Conservation (phyloP, 2,797 vertebrate genomes). For the Neomorphus geoffroyi region DNA sequence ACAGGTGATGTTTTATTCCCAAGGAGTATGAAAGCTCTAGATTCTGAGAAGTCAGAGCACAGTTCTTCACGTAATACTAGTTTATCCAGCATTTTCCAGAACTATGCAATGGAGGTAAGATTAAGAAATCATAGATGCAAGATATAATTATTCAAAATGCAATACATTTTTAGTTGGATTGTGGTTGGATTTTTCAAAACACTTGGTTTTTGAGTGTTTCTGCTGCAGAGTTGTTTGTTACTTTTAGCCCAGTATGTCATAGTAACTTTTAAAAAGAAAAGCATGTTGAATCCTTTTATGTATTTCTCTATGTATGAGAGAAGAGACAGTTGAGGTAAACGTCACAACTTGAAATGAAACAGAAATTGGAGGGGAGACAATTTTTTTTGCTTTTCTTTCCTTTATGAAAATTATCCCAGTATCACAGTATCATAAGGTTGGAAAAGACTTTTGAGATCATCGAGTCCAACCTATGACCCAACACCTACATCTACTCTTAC, state of each 20-base stretch:
- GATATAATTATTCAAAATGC: not conserved
- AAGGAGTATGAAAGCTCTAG: slow-evolving; percentile 79
- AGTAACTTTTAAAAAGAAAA: not conserved
- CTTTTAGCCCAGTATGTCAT: not conserved
- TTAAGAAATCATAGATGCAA: not conserved
- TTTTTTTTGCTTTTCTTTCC: not conserved
- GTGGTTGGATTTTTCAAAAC: not conserved
- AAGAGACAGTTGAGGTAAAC: not conserved
- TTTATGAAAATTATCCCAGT: not conserved
- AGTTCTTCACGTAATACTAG: slow-evolving; percentile 91
- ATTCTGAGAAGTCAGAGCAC: slow-evolving; percentile 89
- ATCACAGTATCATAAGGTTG: no score
- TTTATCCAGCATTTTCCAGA: slow-evolving; percentile 96
- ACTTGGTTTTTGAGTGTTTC: not conserved
- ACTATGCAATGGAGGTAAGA: slow-evolving; percentile 93
- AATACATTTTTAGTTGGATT: not conserved
- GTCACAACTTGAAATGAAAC: not conserved
- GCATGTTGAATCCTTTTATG: not conserved
- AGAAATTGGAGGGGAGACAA: not conserved
- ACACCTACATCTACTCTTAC: no score
- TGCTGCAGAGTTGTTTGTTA: not conserved
- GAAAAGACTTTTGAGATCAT: no score
- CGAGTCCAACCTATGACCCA: no score
- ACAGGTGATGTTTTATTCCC: slow-evolving; percentile 76
- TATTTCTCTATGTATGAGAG: not conserved